Base-by-base conservation (phyloP, 1,140 invertebrate genomes). In the Megalopta genalis region DNA sequence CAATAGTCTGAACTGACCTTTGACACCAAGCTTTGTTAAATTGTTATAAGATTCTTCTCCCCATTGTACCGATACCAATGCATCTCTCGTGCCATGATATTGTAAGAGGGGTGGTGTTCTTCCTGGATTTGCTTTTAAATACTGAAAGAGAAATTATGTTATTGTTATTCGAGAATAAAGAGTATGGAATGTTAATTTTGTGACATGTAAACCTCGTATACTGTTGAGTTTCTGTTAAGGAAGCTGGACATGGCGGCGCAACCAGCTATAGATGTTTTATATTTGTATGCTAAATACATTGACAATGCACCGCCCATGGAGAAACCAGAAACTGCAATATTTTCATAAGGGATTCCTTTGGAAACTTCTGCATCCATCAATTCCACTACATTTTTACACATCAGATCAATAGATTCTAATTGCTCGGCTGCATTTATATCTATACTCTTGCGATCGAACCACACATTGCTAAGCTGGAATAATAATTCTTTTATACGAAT, bases 291-390 rank as follows among this genome's bases (percentile, higher is more conserved):
- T 27, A 95, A 90, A 82, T 97, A 95, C 14, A 96, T 86, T 1
- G 96, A 93, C 77, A 96, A 87, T 1, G 95, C 94, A 21, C 96
- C 96, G 46, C 96, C 96, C 96, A 96, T 97, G 52, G 96, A 96
- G 88, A 97, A 96, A 10, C 96, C 96, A 89, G 95, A 95, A 67
- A 97, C 90, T 76, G 96, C 92, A 81, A 97, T 96, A 88, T 95
- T 93, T 74, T 94, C 94, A 18, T 92, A 86, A 1, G 95, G 94
- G 83, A 96, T 95, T 7, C 95, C 95, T 74, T 84, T 84, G 25
- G 93, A 90, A 65, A 95, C 91, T 93, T 96, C 96, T 59, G 93
- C 90, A 76, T 95, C 91, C 16, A 96, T 95, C 1, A 96, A 89
- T 77, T 94, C 88, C 62, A 93, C 94, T 8, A 96, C 90, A 76